Evolutionary conservation across 2,797 vertebrate genomes (phyloP), one percentile per base, ranked within the genome.

Genomic region (Chaetodon trifasciatus): DNA sequence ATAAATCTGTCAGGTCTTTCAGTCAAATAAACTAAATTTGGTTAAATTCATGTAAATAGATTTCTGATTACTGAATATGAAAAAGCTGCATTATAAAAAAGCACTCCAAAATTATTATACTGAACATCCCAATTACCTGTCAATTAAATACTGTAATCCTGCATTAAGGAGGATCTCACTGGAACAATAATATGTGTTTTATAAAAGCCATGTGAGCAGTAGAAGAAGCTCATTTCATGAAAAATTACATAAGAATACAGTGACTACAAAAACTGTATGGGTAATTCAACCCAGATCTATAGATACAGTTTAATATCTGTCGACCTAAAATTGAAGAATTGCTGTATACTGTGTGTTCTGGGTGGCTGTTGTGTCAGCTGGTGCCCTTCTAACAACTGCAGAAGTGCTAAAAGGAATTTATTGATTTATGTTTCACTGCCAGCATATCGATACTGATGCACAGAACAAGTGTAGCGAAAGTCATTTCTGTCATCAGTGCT

Each of bases 341-440:
- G 19, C 47, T 61, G 24, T 74, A n/a, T 9, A 7, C 58, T 61
- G 6, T 44, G 37, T n/a, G 40, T 65, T 66, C 10, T 28, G 1
- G 11, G 13, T 57, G n/a, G 32, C 42, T 73, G 64, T 6, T 21
- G 42, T 60, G 44, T 52, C 10, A 64, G 49, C 12, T 19, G 13
- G 24, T 57, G 74, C 8, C 3, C 15, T 2, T 63, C 23, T 39
- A 63, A 50, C 44, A 60, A 55, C 75, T 55, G 32, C 50, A 65
- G 37, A 37, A 58, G 53, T 49, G 74, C 37, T 70, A 40, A 79
- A 66, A 50, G 46, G 42, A 32, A 62, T 66, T 16, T 37, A 75
- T 74, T 70, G 63, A 79, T 75, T 66, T 17, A 46, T 72, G 65
- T 42, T 75, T 77, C 23, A 16, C 61, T 47, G 71, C 40, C 57